These are phyloP conservation scores for Chaetodon trifascialis DNA, from an alignment of 2,113 vertebrate genomes.

Conservation along the genomic window DNA sequence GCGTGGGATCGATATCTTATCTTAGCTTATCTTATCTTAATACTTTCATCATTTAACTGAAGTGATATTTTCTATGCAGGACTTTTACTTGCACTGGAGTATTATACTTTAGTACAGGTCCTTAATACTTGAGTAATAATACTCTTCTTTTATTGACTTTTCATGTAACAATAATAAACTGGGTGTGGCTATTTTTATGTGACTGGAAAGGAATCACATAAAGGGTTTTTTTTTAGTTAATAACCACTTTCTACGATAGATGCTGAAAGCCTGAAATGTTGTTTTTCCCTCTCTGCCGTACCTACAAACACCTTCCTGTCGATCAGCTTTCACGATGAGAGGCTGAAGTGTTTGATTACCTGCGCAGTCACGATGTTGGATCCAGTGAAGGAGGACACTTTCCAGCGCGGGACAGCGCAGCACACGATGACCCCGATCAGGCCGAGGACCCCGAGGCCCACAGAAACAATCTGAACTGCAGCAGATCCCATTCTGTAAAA, in stretches of 20 bases:
- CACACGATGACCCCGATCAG: slow-evolving; percentile 81
- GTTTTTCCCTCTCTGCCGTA: neutral
- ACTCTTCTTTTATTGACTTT: too few relatives aligned
- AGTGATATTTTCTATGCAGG: too few relatives aligned
- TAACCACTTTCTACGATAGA: neutral
- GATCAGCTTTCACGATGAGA: neutral
- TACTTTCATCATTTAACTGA: too few relatives aligned
- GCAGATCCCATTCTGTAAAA: slow-evolving; percentile 79
- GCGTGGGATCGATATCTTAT: too few relatives aligned
- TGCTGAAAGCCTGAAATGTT: too few relatives aligned
- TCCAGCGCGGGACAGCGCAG: slow-evolving; percentile 83
- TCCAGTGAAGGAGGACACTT: slow-evolving; percentile 80
- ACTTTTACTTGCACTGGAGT: too few relatives aligned
- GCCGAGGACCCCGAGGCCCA: slow-evolving; percentile 81
- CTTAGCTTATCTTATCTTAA: too few relatives aligned
- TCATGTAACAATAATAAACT: too few relatives aligned
- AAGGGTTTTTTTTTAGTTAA: neutral
- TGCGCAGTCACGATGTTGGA: slow-evolving; percentile 84
- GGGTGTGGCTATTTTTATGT: too few relatives aligned
- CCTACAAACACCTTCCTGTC: neutral
- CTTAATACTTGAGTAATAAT: too few relatives aligned
- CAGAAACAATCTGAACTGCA: slow-evolving; percentile 81
- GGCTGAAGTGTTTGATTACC: slow-evolving; percentile 63
- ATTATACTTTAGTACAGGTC: too few relatives aligned
- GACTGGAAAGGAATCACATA: too few relatives aligned